These are phyloP conservation scores for Nowickia ferox DNA, from an alignment of 2,888 invertebrate species.

Conservation along the genomic window DNA sequence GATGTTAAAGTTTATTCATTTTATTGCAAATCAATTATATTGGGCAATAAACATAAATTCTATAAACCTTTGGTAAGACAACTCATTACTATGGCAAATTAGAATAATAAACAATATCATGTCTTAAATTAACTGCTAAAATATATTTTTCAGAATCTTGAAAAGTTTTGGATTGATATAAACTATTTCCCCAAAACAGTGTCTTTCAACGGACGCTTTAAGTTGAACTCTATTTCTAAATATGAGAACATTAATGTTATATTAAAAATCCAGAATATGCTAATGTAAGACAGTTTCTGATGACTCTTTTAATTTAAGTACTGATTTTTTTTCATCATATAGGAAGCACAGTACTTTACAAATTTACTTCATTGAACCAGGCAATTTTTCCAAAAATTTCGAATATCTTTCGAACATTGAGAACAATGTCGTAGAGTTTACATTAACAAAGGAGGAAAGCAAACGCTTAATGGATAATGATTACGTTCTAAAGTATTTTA, in stretches of 20 bases:
- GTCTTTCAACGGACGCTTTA: slow-evolving; percentile 62
- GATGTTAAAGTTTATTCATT: slow-evolving; percentile 73
- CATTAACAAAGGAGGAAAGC: slow-evolving; percentile 61
- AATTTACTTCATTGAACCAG: slow-evolving; percentile 64
- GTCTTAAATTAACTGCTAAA: not conserved
- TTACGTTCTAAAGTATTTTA: slow-evolving; percentile 73
- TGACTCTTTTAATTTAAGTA: not conserved
- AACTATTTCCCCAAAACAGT: slow-evolving; percentile 71
- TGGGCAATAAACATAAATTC: slow-evolving; percentile 70
- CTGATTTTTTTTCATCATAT: not conserved
- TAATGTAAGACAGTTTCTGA: slow-evolving; percentile 66
- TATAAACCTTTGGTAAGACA: slow-evolving; percentile 73
- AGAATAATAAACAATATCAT: not conserved
- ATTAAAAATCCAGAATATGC: slow-evolving; percentile 54
- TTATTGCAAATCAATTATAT: slow-evolving; percentile 70
- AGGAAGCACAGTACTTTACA: slow-evolving; percentile 62
- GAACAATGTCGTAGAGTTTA: slow-evolving; percentile 45
- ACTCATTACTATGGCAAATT: not conserved
- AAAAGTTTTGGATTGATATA: slow-evolving; percentile 74
- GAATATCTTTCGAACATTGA: slow-evolving; percentile 49
- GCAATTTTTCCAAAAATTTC: slow-evolving; percentile 66
- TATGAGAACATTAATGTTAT: slow-evolving; percentile 51
- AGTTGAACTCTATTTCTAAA: slow-evolving; percentile 19
- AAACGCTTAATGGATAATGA: slow-evolving; percentile 72
- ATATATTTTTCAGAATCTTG: slow-evolving; percentile 63